Base-by-base conservation (phyloP, 2,797 vertebrate species). In the Mus minutoides region DNA sequence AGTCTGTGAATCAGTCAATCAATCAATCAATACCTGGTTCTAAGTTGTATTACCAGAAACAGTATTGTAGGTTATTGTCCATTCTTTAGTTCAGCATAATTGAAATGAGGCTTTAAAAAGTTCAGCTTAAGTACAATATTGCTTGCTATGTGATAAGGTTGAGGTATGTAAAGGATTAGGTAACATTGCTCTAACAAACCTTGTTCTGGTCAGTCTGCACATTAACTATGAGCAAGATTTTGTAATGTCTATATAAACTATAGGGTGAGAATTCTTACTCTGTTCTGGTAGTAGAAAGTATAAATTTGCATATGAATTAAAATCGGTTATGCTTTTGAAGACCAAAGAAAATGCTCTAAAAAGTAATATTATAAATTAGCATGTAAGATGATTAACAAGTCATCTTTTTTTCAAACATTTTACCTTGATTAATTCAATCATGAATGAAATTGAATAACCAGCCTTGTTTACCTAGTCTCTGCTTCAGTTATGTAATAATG, bases 341-440 rank as follows among this genome's bases (percentile, higher is more conserved):
- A 37, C 52, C 24, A 90, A 90, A 91, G 73, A 87, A 88, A 96
- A 46, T 92, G 76, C 6, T 88, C 11, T 77, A 76, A 86, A 52
- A 94, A 29, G 69, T 31, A 88, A 60, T 92, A 86, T 86, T 86
- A 16, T 75, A 90, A 77, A 82, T 71, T 79, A 80, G 17, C 14
- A 0, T 88, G 22, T 34, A 46, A 87, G 76, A 80, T 89, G 87
- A 83, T 87, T 93, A 90, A 34, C 54, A 95, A 92, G 2, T 85
- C 49, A 77, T 86, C 95, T 94, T 91, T 34, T 62, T 56, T 89
- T 91, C 34, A 95, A 90, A 34, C 16, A 69, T 88, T 86, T 87
- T 76, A 58, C 67, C 64, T 31, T 88, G 78, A 96, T 92, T 90
- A 60, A 56, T 93, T 79, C 24, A 92, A 56, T 82, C 0, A 24